A percentile compares a stretch with the other conserved stretches of the same genome.
phyloP scores from a whole-genome alignment of 2,797 vertebrate genomes.

The Heliangelus exortis region DNA sequence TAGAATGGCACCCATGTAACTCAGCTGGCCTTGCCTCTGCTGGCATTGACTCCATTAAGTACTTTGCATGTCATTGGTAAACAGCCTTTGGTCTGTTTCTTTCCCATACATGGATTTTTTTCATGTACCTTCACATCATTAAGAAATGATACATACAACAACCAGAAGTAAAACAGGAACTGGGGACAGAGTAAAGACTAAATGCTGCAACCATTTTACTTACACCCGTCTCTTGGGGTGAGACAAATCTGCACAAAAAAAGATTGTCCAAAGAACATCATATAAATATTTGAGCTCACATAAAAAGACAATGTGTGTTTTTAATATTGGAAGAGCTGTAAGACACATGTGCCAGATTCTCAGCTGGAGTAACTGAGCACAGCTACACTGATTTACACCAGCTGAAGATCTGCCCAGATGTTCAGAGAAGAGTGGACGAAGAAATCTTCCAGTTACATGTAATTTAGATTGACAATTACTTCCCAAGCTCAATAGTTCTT shows the following conservation, averaged over 20 bases:
- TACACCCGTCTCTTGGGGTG: not conserved
- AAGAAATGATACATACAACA: not conserved
- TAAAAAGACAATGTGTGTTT: constrained; percentile 25
- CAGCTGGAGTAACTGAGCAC: constrained; percentile 39
- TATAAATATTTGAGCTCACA: constrained; percentile 13
- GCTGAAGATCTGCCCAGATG: constrained; percentile 36
- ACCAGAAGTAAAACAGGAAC: not conserved
- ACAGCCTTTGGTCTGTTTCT: not conserved
- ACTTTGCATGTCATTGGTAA: not conserved
- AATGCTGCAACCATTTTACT: not conserved
- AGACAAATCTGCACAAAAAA: not conserved
- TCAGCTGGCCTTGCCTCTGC: not conserved
- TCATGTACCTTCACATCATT: not conserved
- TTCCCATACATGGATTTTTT: not conserved
- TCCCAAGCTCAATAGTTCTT: constrained; percentile 18
- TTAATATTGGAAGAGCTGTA: constrained; percentile 23
- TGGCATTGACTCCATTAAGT: not conserved
- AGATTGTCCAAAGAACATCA: not conserved
- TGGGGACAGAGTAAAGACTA: not conserved
- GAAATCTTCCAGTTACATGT: constrained; percentile 2
- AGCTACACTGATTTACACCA: constrained; percentile 14
- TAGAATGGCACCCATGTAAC: not conserved
- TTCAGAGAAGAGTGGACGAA: constrained; percentile 15
- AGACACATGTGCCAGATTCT: not conserved
- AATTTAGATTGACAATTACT: constrained; percentile 22